Evolutionary conservation across 30 jellyfish, hydroid and myxozoan genomes (phyloP).

Genomic region (Catostylus mosaicus): DNA sequence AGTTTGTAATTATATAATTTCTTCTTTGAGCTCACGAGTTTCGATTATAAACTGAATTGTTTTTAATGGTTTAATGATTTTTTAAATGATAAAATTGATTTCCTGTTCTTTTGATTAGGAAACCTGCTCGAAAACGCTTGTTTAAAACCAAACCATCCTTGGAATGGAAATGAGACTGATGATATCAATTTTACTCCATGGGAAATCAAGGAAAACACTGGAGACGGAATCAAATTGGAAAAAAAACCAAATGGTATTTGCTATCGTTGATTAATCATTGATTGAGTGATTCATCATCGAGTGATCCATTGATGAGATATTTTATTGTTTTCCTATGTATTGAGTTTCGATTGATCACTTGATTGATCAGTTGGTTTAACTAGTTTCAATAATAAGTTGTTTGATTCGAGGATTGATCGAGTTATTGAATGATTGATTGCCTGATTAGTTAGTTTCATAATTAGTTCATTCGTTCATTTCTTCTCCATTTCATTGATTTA

Average conservation of each 20-base stretch:
- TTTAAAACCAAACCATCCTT: conserved; percentile 20
- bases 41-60: too few relatives aligned
- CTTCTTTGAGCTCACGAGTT: too few relatives aligned
- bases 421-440: not conserved
- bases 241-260: conserved; percentile 42
- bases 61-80: not conserved
- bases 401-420: not conserved
- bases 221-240: conserved; percentile 56
- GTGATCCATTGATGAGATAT: not conserved
- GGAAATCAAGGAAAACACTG: conserved; percentile 33
- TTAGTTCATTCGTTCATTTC: not conserved
- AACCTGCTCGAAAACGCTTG: conserved; percentile 42
- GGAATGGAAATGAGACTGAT: conserved; percentile 35
- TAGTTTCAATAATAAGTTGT: not conserved
- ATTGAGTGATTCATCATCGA: too few relatives aligned
- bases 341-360: not conserved
- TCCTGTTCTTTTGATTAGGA: too few relatives aligned
- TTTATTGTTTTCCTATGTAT: not conserved
- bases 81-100: not conserved
- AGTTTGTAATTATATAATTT: too few relatives aligned
- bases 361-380: not conserved
- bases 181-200: conserved; percentile 47
- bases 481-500: not conserved
- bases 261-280: not conserved
- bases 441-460: too few relatives aligned